A percentile compares a stretch with the other conserved stretches of the same genome.
Conservation (phyloP, 2,797 vertebrate species). For the Nothura maculosa region DNA sequence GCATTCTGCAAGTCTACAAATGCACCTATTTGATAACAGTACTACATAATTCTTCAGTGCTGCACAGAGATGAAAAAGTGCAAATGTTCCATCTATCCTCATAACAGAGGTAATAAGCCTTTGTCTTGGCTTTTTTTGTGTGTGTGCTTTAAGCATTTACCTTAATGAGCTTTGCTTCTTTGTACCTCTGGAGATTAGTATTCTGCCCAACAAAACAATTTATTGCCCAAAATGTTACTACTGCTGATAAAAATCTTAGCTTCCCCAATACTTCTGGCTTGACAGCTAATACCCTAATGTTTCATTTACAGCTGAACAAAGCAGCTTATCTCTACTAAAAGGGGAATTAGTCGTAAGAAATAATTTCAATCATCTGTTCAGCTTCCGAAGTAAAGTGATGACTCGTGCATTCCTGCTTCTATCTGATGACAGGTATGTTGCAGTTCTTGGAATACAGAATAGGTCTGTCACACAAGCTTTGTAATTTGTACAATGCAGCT, state of each 20-base stretch:
- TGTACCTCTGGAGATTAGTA: conserved; percentile 83
- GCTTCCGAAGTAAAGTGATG: conserved; percentile 79
- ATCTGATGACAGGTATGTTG: conserved; percentile 81
- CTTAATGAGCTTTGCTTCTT: conserved; percentile 87
- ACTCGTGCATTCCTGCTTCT: conserved; percentile 75
- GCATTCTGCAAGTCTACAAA: conserved; percentile 66
- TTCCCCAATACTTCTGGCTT: conserved; percentile 84
- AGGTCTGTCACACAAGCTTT: conserved; percentile 80
- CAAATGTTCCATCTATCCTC: conserved; percentile 67
- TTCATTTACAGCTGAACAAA: conserved; percentile 86
- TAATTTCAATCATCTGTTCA: conserved; percentile 84
- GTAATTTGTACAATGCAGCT: conserved; percentile 80
- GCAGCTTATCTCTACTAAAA: conserved; percentile 84
- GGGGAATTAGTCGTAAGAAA: conserved; percentile 84
- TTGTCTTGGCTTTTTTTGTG: conserved; percentile 62
- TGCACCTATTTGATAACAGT: conserved; percentile 77
- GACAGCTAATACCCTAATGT: conserved; percentile 86
- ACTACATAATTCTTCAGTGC: conserved; percentile 70
- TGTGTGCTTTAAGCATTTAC: conserved; percentile 77
- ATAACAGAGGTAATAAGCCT: conserved; percentile 81
- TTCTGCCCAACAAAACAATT: conserved; percentile 85
- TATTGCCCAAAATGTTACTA: conserved; percentile 85
- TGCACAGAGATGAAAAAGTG: conserved; percentile 69
- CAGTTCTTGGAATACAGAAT: conserved; percentile 77
- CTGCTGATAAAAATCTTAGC: conserved; percentile 83